Evolutionary conservation across 2,113 vertebrate species (phyloP).

Genomic region (Spermophilus dauricus): DNA sequence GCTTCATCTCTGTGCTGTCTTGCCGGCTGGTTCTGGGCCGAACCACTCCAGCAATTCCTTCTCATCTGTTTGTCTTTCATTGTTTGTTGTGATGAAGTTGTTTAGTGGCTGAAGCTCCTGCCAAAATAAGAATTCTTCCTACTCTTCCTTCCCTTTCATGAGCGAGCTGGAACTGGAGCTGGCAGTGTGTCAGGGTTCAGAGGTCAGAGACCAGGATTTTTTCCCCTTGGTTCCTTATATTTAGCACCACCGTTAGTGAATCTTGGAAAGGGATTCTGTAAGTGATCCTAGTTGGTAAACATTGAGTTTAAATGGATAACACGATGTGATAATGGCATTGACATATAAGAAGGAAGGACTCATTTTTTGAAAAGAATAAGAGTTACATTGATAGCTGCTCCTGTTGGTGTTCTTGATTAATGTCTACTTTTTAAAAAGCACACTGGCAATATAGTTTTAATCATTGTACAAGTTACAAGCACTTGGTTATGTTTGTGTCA

Average conservation of each 20-base stretch:
- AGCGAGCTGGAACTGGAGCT: conserved; percentile 56
- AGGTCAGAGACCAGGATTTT: conserved; percentile 70
- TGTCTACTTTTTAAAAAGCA: conserved; percentile 45
- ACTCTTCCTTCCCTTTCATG: conserved; percentile 72
- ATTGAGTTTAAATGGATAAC: conserved; percentile 51
- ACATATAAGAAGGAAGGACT: conserved; percentile 60
- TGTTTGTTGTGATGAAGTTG: conserved; percentile 80
- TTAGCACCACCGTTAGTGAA: conserved; percentile 57
- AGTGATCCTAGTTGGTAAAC: conserved; percentile 63
- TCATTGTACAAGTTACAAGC: conserved; percentile 64
- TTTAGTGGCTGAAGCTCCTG: conserved; percentile 79
- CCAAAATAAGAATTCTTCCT: conserved; percentile 73
- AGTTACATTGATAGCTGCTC: conserved; percentile 43
- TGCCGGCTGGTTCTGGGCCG: neutral
- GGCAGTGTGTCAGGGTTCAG: conserved; percentile 71
- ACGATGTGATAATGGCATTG: conserved; percentile 42
- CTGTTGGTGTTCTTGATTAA: conserved; percentile 71
- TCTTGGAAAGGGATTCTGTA: conserved; percentile 66
- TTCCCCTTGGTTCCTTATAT: conserved; percentile 64
- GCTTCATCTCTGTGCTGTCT: neutral
- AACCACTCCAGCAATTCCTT: neutral
- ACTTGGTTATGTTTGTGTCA: conserved; percentile 74
- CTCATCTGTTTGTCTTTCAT: conserved; percentile 56
- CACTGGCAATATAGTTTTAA: conserved; percentile 71
- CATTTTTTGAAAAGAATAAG: conserved; percentile 41